Evolutionary conservation across 2,113 vertebrate genomes (phyloP), one percentile per base, ranked within the genome.

Genomic region (Himantopus leucocephalus): DNA sequence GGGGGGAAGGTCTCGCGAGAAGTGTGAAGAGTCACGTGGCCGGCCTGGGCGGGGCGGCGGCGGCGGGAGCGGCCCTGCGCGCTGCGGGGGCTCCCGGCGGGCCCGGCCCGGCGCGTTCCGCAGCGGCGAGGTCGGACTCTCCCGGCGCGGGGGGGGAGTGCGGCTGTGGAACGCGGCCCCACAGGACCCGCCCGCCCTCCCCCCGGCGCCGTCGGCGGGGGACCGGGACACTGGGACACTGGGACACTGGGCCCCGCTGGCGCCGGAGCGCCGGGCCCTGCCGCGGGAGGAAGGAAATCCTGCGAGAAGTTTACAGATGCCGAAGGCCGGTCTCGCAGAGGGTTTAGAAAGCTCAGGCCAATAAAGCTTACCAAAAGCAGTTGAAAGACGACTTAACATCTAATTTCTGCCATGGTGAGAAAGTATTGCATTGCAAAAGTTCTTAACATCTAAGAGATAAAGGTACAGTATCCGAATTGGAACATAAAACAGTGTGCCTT

Each of bases 11-110:
- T 56, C 52, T 80, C 50, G 60, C 67, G 75, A 60, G 68, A 67
- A 7, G 3, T 8, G 2, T 2, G 12, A 6, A 2, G 10, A 8
- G 34, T 29, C 19, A 34, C 30, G 62, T 37, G 71, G 4, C 14
- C 14, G 3, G 10, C 37, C 37, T 8, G 16, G 22, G 29, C 16
- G 27, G 16, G 8, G 29, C 22, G 11, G 6, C 5, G 12, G 43
- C 15, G 43, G 43, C 15, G 43, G 39, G 39, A 10, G 39, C 10
- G 12, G 39, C 39, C 10, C 43, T 43, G 43, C 43, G 43, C 43
- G 16, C 14, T 16, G 14, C 8, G 7, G 58, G 12, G 6, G 11
- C 14, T 17, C 34, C 20, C 16, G 22, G 32, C 10, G 7, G 6
- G 32, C 11, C 10, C 7, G 17, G 17, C 9, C 29, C 10, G 29